Conservation (phyloP, 2,888 invertebrate species). For the Andricus curvator region DNA sequence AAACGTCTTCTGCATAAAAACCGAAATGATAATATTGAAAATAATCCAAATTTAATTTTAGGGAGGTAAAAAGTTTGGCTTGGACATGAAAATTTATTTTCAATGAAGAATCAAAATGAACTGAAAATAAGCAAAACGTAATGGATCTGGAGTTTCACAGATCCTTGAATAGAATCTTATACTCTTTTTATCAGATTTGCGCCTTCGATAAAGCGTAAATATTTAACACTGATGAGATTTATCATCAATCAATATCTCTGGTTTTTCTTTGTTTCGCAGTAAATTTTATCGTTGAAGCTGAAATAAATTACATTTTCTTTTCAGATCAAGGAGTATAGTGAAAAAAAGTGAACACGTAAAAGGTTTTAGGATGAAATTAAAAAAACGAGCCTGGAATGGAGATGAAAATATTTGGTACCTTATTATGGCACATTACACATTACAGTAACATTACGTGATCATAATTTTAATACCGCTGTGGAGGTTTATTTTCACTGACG, state of each 20-base stretch:
- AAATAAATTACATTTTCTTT: neutral
- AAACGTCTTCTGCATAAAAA: too few species aligned
- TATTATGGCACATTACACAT: neutral
- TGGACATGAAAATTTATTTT: too few species aligned
- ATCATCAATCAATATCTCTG: neutral
- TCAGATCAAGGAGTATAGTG: neutral
- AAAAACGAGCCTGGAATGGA: neutral
- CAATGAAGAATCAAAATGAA: neutral
- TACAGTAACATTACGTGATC: neutral
- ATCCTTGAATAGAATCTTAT: neutral
- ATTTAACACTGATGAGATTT: neutral
- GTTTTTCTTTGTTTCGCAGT: neutral
- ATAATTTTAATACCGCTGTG: neutral
- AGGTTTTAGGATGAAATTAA: neutral
- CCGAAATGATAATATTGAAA: too few species aligned
- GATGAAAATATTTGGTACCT: neutral
- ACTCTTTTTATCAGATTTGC: neutral
- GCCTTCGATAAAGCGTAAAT: neutral
- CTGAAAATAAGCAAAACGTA: neutral
- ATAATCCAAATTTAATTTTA: too few species aligned
- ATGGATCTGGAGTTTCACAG: neutral
- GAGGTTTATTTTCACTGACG: too few species aligned
- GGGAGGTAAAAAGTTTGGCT: too few species aligned
- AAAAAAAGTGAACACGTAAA: neutral
- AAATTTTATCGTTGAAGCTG: neutral